Conservation (phyloP, 2,797 vertebrate species). For the Helicolenus hilgendorfi region DNA sequence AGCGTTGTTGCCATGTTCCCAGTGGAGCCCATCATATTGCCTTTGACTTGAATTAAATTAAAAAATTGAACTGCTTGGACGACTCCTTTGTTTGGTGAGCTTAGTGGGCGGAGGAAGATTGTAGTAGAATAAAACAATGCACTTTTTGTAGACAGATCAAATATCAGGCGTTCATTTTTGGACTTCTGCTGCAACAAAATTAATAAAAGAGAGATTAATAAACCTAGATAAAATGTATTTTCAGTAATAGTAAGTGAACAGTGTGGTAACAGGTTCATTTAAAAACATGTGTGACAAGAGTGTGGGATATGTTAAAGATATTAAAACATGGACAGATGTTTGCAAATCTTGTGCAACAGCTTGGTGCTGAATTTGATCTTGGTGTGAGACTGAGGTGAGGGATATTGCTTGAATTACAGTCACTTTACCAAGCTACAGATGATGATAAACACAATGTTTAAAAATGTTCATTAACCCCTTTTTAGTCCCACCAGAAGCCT, state of each 20-base stretch:
- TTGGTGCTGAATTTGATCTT: no score
- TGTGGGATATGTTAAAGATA: not conserved
- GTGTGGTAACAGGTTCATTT: not conserved
- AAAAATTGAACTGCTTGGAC: not conserved
- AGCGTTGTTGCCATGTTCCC: not conserved
- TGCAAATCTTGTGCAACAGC: no score
- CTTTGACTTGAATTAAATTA: not conserved
- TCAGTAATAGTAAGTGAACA: not conserved
- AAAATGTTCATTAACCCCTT: not conserved
- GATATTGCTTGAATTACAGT: no score
- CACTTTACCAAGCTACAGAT: no score
- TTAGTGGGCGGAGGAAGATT: not conserved
- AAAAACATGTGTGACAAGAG: not conserved
- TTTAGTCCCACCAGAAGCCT: not conserved
- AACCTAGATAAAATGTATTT: not conserved
- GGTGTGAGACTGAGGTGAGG: no score
- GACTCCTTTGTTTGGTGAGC: not conserved
- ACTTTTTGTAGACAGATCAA: not conserved
- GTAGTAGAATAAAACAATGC: not conserved
- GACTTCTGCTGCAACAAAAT: not conserved
- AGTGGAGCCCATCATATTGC: not conserved
- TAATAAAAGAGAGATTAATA: not conserved
- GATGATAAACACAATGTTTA: not conserved
- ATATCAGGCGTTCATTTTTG: not conserved
- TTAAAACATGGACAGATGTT: no score